A percentile compares a stretch with the other conserved stretches of the same genome.
Conservation (phyloP, 2,113 vertebrate genomes). For the Poeciliopsis retropinna region DNA sequence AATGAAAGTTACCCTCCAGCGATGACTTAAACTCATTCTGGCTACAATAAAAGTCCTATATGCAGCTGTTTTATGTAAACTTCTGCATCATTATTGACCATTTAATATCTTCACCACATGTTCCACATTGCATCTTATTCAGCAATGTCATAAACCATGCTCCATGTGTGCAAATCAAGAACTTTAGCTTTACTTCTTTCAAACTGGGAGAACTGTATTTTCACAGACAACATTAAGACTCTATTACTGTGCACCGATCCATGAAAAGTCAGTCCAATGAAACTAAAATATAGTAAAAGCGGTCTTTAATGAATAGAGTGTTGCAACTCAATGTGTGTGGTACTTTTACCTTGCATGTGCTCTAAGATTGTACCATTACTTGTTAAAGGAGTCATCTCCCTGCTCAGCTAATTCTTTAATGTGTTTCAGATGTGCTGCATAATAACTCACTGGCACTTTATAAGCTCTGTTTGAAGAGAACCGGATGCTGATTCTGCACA, state of each 20-base stretch:
- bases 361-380: constrained; percentile 2
- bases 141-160: neutral
- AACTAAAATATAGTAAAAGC: neutral
- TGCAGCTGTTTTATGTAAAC: constrained; percentile 6
- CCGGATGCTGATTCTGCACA: neutral
- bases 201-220: neutral
- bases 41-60: constrained; percentile 17
- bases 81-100: constrained; percentile 12
- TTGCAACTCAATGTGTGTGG: constrained; percentile 28
- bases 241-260: neutral
- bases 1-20: constrained; percentile 28
- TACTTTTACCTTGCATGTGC: neutral
- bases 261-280: constrained; percentile 8
- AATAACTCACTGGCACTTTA: constrained; percentile 12
- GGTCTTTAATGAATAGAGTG: neutral
- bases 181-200: neutral
- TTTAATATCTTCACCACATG: constrained; percentile 20
- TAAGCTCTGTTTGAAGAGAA: constrained; percentile 14
- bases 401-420: constrained; percentile 37
- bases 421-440: constrained; percentile 32
- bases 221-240: neutral
- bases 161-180: constrained; percentile 15
- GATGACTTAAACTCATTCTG: constrained; percentile 13
- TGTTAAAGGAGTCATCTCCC: constrained; percentile 13
- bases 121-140: constrained; percentile 7